Base-by-base conservation (phyloP, 2,888 invertebrate genomes). In the Mythimna albipuncta region DNA sequence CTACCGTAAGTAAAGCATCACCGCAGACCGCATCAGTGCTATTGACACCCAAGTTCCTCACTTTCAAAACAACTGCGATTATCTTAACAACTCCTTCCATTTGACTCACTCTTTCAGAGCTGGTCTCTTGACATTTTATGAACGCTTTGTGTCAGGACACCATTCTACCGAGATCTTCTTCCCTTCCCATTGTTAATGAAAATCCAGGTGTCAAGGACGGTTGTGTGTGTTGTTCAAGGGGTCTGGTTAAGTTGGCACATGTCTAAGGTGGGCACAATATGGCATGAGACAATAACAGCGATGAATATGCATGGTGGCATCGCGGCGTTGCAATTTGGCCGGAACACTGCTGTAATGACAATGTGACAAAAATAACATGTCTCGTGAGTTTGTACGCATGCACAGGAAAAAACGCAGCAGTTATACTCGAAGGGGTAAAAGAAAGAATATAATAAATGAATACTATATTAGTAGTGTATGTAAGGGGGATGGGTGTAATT, bases 301-400 rank as follows among this genome's bases (percentile, higher is more conserved):
- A 90, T 95, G 95, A 95, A 96, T 95, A 95, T 95, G 94, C 93
- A 95, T 95, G 93, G 91, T 90, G 92, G 92, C 93, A 93, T 92
- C 93, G 91, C 91, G 82, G 82, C 87, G 89, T 86, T 93, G 95
- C 95, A 95, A 95, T 95, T 95, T 94, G 94, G 93, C 88, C 91
- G 92, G 92, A 91, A 91, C 92, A 91, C 90, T 92, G 93, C 92
- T 91, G 93, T 94, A 93, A 94, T 95, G 94, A 95, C 94, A 94
- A 93, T 94, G 95, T 93, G 93, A 94, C 94, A 91, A 93, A 95
- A 94, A 95, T 95, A 94, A 93, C 93, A 90, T 88, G 88, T 89
- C 88, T 87, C 83, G 81, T 66, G 68, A 65, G 77, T 61, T 41
- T 38, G 62, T 54, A 41, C 82, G 64, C 85, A 78, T 65, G 63